Base-by-base conservation (phyloP, 92 coral and sea anemone genomes). In the Zoanthus sociatus region DNA sequence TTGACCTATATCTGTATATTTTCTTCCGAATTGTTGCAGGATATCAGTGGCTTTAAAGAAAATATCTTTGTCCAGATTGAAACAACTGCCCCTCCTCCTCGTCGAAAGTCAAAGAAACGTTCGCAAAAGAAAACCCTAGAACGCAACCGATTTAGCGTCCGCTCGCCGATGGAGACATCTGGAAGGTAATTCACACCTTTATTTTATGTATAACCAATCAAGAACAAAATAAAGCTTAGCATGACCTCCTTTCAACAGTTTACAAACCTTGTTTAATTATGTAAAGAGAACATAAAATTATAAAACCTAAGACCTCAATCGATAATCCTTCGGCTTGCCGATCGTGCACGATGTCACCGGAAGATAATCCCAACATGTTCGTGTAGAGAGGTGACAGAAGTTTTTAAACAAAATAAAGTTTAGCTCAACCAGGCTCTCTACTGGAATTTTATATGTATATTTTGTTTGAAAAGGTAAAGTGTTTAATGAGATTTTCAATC, bases 31-130 rank as follows among this genome's bases (percentile, higher is more conserved):
- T 89, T 69, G 18, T 85, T 90, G 72, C 83, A 92, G 88, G 93
- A 94, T 75, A 83, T 97, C 74, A 82, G 92, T 61, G 99, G 99
- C 78, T 92, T 85, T 54, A 93, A 91, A 21, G 98, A 91, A 13
- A 97, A 97, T 71, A 78, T 93, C 60, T 96, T 96, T 71, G 95
- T 96, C 37, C 98, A 96, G 88, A 95, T 96, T n/a, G 99, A 96
- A 81, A 94, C 99, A 30, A 93, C 98, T 5, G 98, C 98, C 15
- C 99, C 99, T 26, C 94, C 95, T 84, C 97, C 99, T 1, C 91
- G 95, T 16, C 76, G 90, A 68, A 83, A 91, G 53, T 94, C 98
- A n/a, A 94, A 92, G 86, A 94, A 94, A 86, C 87, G 98, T 9
- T 90, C 91, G 0, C 84, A 79, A 71, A 94, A 92, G 77, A 94